phyloP scores from a whole-genome alignment of 2,797 vertebrate species.

The Myotis pilosus region DNA sequence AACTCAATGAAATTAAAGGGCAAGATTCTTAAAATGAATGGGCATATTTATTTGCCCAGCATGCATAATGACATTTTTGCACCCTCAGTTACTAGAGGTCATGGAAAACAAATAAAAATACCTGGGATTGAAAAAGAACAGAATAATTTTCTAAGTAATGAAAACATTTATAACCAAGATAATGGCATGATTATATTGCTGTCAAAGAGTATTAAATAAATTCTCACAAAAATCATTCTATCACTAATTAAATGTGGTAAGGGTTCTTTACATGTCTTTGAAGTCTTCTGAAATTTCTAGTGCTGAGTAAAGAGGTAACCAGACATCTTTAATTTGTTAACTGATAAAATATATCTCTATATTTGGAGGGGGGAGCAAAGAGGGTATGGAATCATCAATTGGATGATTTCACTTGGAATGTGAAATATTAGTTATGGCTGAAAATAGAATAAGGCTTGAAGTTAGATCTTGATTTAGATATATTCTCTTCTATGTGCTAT shows the following conservation, averaged over 20 bases:
- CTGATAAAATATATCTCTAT: background rate
- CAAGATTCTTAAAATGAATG: slow-evolving; percentile 48
- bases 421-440: background rate
- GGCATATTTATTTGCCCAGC: slow-evolving; percentile 39
- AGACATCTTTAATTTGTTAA: background rate
- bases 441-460: background rate
- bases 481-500: background rate
- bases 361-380: background rate
- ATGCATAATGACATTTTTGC: slow-evolving; percentile 44
- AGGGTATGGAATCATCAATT: background rate
- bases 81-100: slow-evolving; percentile 1
- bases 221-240: background rate
- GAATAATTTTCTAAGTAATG: slow-evolving; percentile 37
- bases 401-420: background rate
- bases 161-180: slow-evolving; percentile 27
- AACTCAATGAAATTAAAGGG: slow-evolving; percentile 59
- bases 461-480: background rate
- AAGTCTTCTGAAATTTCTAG: background rate
- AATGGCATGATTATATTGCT: background rate
- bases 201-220: background rate
- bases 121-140: slow-evolving; percentile 1
- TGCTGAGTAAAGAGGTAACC: background rate
- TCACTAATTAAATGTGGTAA: background rate
- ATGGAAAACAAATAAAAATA: slow-evolving; percentile 58
- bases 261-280: background rate